These are phyloP conservation scores for Aplodontia rufa DNA, from an alignment of 2,113 vertebrate genomes.

Conservation along the genomic window DNA sequence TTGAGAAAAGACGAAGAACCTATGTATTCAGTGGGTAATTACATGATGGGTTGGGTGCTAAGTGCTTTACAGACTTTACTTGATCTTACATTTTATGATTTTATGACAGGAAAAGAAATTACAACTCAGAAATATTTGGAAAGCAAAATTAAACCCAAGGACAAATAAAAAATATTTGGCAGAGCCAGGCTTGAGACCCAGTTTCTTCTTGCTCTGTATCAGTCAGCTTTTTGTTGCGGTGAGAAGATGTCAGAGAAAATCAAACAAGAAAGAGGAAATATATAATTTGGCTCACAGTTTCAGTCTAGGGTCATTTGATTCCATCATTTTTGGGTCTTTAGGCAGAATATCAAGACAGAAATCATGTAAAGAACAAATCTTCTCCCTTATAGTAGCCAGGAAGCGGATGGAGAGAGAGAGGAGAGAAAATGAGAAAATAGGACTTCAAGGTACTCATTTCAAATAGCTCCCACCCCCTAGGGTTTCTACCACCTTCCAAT, in stretches of 20 bases:
- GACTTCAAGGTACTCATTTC: background rate
- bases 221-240: background rate
- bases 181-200: background rate
- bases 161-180: background rate
- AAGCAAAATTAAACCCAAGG: background rate
- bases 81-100: background rate
- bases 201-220: background rate
- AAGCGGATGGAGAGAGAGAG: background rate
- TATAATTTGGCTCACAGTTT: background rate
- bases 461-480: background rate
- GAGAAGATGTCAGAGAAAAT: background rate
- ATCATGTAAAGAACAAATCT: background rate
- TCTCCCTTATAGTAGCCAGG: background rate
- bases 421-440: background rate
- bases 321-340: background rate
- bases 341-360: background rate
- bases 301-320: background rate
- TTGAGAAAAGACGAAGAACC: background rate
- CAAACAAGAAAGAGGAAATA: background rate
- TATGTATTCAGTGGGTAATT: fast-evolving
- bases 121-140: background rate
- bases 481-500: background rate
- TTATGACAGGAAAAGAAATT: background rate
- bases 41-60: background rate
- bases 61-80: background rate